Conservation (phyloP, 2,797 vertebrate species). For the Pseudotriccus pelzelni region DNA sequence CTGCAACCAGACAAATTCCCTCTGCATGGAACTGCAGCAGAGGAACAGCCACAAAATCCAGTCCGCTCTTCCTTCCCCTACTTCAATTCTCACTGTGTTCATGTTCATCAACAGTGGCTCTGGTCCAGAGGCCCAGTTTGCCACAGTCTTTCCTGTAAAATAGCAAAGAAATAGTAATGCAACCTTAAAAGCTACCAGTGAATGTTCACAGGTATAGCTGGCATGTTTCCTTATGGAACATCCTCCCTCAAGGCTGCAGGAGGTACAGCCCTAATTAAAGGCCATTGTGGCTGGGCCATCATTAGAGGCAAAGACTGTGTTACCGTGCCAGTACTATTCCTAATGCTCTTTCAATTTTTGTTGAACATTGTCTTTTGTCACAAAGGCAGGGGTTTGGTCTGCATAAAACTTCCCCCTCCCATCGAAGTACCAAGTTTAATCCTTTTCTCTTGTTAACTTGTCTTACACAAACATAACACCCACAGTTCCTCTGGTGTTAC, state of each 20-base stretch:
- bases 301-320: too few relatives aligned
- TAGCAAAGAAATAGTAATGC: accelerated
- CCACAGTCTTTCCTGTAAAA: background rate
- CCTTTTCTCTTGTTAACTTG: background rate
- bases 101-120: accelerated
- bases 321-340: background rate
- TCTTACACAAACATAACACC: background rate
- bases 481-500: background rate
- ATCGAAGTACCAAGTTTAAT: background rate
- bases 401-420: background rate
- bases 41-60: too few relatives aligned
- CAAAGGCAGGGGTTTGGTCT: background rate
- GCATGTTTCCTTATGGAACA: too few relatives aligned
- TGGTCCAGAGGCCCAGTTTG: background rate
- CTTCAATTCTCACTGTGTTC: background rate
- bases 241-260: too few relatives aligned
- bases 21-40: background rate
- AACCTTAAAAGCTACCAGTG: too few relatives aligned
- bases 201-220: too few relatives aligned
- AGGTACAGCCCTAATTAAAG: too few relatives aligned
- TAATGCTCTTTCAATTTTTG: background rate
- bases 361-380: background rate
- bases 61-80: background rate
- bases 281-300: too few relatives aligned
- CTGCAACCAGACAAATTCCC: background rate